A percentile compares a stretch with the other conserved stretches of the same genome.
Evolutionary conservation across 2,888 invertebrate genomes (phyloP).

Genomic region (Tanypteryx hageni): DNA sequence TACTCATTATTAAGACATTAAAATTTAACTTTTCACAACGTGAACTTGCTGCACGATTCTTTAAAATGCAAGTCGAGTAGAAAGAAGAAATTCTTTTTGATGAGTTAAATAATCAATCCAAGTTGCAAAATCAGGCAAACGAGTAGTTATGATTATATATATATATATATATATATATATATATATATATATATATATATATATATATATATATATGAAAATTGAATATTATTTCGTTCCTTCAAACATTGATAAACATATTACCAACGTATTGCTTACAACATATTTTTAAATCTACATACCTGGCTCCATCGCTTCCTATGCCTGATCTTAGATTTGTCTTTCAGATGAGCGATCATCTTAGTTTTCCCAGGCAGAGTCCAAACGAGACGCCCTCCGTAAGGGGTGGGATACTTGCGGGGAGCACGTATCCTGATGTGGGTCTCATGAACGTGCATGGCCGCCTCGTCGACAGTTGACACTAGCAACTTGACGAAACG

Average conservation of each 20-base stretch:
- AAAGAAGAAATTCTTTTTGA: background rate
- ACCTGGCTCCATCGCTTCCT: constrained; percentile 96
- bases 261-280: background rate
- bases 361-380: constrained; percentile 89
- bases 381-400: constrained; percentile 91
- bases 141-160: background rate
- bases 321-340: constrained; percentile 91
- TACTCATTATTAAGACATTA: background rate
- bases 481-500: constrained; percentile 86
- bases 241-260: background rate
- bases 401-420: constrained; percentile 87
- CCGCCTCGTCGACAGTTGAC: constrained; percentile 85
- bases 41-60: too few relatives aligned
- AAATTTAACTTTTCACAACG: too few relatives aligned
- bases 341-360: constrained; percentile 91
- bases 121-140: too few relatives aligned
- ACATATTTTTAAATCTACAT: constrained; percentile 65
- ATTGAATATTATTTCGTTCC: background rate
- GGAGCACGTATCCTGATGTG: constrained; percentile 81
- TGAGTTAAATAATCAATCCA: background rate
- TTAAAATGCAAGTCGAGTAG: too few relatives aligned
- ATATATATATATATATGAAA: background rate
- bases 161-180: background rate
- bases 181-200: constrained; percentile 52
- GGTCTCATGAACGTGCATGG: constrained; percentile 83